These are phyloP conservation scores for Drepanosiphum platanoidis DNA, from an alignment of 2,888 invertebrate genomes.

Conservation along the genomic window DNA sequence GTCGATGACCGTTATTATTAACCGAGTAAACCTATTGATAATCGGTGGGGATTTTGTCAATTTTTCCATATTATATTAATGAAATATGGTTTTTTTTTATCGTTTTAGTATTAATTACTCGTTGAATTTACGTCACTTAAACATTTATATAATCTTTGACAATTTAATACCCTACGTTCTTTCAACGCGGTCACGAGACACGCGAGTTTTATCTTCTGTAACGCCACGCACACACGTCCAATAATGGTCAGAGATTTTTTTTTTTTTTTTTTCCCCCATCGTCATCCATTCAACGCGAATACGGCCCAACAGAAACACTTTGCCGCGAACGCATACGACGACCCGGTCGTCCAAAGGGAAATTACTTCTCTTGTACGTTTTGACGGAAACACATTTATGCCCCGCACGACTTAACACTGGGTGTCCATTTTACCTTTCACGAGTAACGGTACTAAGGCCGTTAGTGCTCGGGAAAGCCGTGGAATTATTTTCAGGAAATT, in stretches of 20 bases:
- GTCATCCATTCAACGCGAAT: conserved; percentile 23
- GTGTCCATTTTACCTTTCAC: conserved; percentile 38
- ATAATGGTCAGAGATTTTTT: conserved; percentile 8
- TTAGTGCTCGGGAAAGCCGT: not conserved
- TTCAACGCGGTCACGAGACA: no score
- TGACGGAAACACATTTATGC: conserved; percentile 37
- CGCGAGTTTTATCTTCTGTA: no score
- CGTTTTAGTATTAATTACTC: no score
- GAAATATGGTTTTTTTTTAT: no score
- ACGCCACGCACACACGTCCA: not conserved
- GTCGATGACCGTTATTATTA: no score
- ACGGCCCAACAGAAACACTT: conserved; percentile 11
- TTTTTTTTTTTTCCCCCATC: not conserved
- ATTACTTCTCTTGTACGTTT: conserved; percentile 51
- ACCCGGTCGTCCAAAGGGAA: conserved; percentile 24
- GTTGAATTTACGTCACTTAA: no score
- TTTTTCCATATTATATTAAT: no score
- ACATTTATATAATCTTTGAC: no score
- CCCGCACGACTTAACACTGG: conserved; percentile 37
- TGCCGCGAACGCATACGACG: conserved; percentile 8
- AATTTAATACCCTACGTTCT: no score
- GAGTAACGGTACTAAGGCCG: conserved; percentile 5
- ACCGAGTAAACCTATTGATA: no score
- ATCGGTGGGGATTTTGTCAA: no score
- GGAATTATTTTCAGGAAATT: conserved; percentile 49